phyloP scores from a whole-genome alignment of 1,140 invertebrate species.

The Drosophila tristis region DNA sequence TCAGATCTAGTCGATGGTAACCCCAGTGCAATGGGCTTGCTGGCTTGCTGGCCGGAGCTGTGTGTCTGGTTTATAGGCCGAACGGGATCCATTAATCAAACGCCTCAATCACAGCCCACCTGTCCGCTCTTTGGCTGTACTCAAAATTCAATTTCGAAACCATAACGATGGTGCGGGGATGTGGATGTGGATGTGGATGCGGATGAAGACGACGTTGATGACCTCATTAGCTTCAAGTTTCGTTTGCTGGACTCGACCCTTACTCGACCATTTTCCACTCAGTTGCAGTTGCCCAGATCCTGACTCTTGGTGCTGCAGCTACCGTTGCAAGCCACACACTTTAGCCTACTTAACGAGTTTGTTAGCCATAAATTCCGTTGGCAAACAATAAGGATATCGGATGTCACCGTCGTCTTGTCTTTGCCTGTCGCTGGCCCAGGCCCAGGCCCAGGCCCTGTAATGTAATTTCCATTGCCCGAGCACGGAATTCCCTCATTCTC shows the following conservation, averaged over 20 bases:
- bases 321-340: conserved; percentile 38
- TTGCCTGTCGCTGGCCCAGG: conserved; percentile 11
- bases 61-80: conserved; percentile 1
- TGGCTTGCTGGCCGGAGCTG: conserved; percentile 7
- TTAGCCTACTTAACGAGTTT: conserved; percentile 72
- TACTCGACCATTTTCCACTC: conserved; percentile 52
- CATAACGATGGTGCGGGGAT: conserved; percentile 17
- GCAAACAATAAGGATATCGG: conserved; percentile 79
- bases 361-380: conserved; percentile 73
- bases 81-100: conserved; percentile 46
- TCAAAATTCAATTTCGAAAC: conserved; percentile 55
- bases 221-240: conserved; percentile 54
- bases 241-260: conserved; percentile 25
- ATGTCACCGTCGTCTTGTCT: conserved; percentile 72
- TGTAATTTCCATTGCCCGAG: conserved; percentile 54
- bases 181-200: conserved; percentile 13
- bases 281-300: conserved; percentile 13
- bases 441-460: conserved; percentile 25
- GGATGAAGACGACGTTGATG: conserved; percentile 25
- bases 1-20: conserved; percentile 5
- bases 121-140: conserved; percentile 31
- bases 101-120: conserved; percentile 43
- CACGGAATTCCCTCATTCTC: conserved; percentile 31
- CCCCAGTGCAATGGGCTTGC: conserved; percentile 3
- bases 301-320: neutral